Base-by-base conservation (phyloP, 2,113 vertebrate species). In the Sardina pilchardus region DNA sequence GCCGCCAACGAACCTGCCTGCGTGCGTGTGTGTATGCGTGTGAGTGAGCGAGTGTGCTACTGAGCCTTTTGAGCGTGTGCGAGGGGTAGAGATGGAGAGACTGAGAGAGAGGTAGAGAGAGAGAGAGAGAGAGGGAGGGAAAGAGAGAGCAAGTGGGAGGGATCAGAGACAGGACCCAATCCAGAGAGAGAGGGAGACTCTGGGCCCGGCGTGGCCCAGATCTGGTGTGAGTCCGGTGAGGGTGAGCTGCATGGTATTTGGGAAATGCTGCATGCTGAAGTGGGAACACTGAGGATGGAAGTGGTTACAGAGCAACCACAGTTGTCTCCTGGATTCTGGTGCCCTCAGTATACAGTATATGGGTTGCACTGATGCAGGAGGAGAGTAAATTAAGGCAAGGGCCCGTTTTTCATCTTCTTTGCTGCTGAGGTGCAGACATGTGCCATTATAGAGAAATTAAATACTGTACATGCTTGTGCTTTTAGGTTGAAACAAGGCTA, bases 1-100 rank as follows among this genome's bases (percentile, higher is more conserved):
- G 92, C 89, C 91, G 93, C 88, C 90, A 86, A 90, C 92, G 90
- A 91, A 88, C 89, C 87, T 92, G 90, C 93, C 91, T 93, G 90
- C 90, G 86, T 86, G 89, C 90, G 84, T 90, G 92, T 92, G 88
- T 85, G 90, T 88, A 91, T 92, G 88, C 86, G 89, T 93, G 90
- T 90, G 92, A 93, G 87, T 81, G 89, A 91, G 87, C 26, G 89
- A 71, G 84, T 83, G 83, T 71, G 88, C 86, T 82, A 59, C 81
- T 34, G 86, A 36, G 85, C 63, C 63, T 17, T 78, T 36, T 78
- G 63, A 81, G 84, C 67, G 78, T 34, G 75, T 39, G 82, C 67
- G 30, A 45, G 63, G 67, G 71, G 39, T 59, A 39, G 12, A 17
- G 83, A 81, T 84, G 9, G 63, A 48, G 82, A 42, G 82, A n/a